Evolutionary conservation across 2,888 invertebrate genomes (phyloP).

Genomic region (Drosophila hamatofila): DNA sequence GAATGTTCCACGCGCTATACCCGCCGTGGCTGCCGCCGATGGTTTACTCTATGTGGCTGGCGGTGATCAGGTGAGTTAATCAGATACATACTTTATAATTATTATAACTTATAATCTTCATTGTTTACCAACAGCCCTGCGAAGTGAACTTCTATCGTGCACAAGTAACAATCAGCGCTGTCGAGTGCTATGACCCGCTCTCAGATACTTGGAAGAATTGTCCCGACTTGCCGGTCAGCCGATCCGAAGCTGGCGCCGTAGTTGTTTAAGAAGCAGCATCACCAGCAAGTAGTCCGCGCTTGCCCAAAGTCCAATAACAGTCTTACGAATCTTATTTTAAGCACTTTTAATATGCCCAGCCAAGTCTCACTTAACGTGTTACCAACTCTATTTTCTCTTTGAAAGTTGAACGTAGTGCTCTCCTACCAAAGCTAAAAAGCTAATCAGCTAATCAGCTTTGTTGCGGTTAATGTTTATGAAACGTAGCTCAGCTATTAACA

Average conservation of each 20-base stretch:
- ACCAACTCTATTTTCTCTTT: slow-evolving; percentile 38
- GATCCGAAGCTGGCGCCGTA: slow-evolving; percentile 95
- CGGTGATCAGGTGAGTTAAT: slow-evolving; percentile 88
- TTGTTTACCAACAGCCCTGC: slow-evolving; percentile 86
- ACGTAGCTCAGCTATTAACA: slow-evolving; percentile 67
- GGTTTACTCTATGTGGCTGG: slow-evolving; percentile 93
- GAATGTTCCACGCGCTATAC: slow-evolving; percentile 91
- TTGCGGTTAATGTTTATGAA: slow-evolving; percentile 54
- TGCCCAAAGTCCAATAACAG: slow-evolving; percentile 28
- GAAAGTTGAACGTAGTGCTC: slow-evolving; percentile 59
- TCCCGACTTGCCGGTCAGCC: slow-evolving; percentile 92
- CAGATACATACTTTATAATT: no score
- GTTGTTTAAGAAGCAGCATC: slow-evolving; percentile 87
- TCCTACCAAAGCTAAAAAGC: slow-evolving; percentile 44
- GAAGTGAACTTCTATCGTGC: slow-evolving; percentile 93
- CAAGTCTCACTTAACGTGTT: slow-evolving; percentile 9
- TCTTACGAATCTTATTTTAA: slow-evolving; percentile 47
- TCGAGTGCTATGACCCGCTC: slow-evolving; percentile 93
- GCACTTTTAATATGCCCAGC: slow-evolving; percentile 41
- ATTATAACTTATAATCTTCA: neutral
- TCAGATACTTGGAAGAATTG: slow-evolving; percentile 92
- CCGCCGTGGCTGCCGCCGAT: slow-evolving; percentile 94
- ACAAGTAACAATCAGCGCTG: slow-evolving; percentile 92
- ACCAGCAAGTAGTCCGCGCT: slow-evolving; percentile 5
- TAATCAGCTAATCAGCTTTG: slow-evolving; percentile 26